A percentile compares a stretch with the other conserved stretches of the same genome.
Evolutionary conservation across 2,113 vertebrate genomes (phyloP).

Genomic region (Cyanocitta stelleri): DNA sequence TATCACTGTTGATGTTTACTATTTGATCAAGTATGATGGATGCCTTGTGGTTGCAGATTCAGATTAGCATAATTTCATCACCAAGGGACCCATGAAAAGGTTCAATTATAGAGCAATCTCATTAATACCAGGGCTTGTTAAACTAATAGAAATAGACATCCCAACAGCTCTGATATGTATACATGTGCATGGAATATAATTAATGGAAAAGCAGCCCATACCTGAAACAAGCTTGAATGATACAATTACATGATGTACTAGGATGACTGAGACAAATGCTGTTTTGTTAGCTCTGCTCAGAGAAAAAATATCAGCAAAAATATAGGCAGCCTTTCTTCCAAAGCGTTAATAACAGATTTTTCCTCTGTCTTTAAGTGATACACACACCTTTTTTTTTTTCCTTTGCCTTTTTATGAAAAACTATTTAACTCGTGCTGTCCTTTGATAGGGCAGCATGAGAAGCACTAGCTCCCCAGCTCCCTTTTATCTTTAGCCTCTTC

Average conservation of each 20-base stretch:
- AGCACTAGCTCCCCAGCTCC: not conserved
- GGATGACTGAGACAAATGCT: constrained; percentile 8
- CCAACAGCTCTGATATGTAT: constrained; percentile 84
- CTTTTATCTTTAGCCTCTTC: not conserved
- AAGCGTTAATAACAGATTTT: not conserved
- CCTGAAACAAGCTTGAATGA: constrained; percentile 67
- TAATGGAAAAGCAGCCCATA: constrained; percentile 78
- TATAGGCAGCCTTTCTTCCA: not conserved
- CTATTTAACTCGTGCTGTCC: not conserved
- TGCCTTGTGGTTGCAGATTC: constrained; percentile 90
- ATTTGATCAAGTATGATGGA: constrained; percentile 93
- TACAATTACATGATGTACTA: not conserved
- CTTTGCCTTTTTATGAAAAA: not conserved
- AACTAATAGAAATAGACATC: constrained; percentile 85
- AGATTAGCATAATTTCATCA: constrained; percentile 91
- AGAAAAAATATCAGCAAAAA: constrained; percentile 1
- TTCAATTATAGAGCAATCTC: constrained; percentile 93
- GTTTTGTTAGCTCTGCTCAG: not conserved
- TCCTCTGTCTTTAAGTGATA: not conserved
- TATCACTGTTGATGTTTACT: constrained; percentile 84
- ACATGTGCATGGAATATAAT: constrained; percentile 87
- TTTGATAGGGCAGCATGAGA: not conserved
- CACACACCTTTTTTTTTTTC: not conserved
- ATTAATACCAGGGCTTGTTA: constrained; percentile 94
- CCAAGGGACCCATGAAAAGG: constrained; percentile 92